Percentiles rank a stretch among this genome's conserved stretches.
phyloP scores from a whole-genome alignment of 2,888 invertebrate genomes.

The Amphipoea oculea region DNA sequence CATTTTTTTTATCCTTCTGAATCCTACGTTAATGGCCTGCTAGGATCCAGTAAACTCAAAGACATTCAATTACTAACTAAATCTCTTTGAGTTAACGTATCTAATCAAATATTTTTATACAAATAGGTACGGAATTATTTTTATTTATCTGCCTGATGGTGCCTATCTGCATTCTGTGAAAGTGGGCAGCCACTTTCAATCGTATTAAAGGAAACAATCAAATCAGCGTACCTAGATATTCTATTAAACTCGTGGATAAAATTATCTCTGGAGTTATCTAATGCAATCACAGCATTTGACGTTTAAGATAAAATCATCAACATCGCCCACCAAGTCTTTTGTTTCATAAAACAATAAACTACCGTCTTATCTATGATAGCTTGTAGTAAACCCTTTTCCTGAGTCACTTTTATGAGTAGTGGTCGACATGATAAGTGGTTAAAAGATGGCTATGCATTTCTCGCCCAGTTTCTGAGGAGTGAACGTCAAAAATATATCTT shows the following conservation, averaged over 20 bases:
- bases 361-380: slow-evolving; percentile 32
- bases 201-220: no score
- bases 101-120: neutral
- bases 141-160: neutral
- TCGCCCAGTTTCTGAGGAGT: slow-evolving; percentile 12
- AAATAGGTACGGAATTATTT: neutral
- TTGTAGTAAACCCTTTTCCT: slow-evolving; percentile 4
- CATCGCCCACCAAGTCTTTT: neutral
- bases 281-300: neutral
- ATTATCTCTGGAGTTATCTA: neutral
- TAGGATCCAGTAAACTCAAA: no score
- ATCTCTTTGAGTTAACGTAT: no score
- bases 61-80: no score
- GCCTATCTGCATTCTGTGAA: neutral
- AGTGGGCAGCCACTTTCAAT: neutral
- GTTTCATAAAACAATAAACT: slow-evolving; percentile 15
- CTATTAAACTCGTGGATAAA: neutral
- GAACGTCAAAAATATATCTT: slow-evolving; percentile 31
- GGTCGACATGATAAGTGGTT: slow-evolving; percentile 21
- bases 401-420: slow-evolving; percentile 35
- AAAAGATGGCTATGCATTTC: slow-evolving; percentile 21
- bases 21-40: neutral
- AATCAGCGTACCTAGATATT: neutral
- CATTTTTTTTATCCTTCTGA: neutral
- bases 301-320: neutral